Percentiles rank a stretch among this genome's conserved stretches.
Conservation (phyloP, 2,888 invertebrate genomes). For the Tortrix viridana region DNA sequence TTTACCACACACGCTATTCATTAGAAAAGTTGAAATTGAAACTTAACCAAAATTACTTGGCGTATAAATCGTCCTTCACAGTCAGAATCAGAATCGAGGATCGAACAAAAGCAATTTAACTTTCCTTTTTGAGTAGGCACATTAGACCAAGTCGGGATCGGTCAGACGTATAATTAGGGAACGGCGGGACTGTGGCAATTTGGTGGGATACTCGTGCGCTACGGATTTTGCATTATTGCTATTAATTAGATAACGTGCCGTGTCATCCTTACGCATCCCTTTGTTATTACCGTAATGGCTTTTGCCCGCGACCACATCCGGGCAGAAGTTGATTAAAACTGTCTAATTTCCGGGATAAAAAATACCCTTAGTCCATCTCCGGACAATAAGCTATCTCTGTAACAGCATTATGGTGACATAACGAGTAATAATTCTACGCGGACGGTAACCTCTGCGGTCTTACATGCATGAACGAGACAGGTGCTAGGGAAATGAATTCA, state of each 20-base stretch:
- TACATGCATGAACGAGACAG: too few relatives aligned
- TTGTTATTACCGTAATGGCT: not conserved
- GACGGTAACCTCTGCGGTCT: too few relatives aligned
- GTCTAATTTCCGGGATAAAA: too few relatives aligned
- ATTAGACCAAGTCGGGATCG: constrained; percentile 64
- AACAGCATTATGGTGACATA: too few relatives aligned
- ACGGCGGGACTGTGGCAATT: constrained; percentile 28
- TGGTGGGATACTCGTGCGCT: constrained; percentile 6
- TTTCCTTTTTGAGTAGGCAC: constrained; percentile 66
- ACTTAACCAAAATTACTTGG: constrained; percentile 46
- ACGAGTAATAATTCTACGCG: too few relatives aligned
- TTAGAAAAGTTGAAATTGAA: constrained; percentile 39
- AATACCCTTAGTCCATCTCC: too few relatives aligned
- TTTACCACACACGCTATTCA: constrained; percentile 26
- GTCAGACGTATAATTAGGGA: constrained; percentile 69
- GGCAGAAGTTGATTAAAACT: too few relatives aligned
- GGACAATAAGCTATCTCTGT: too few relatives aligned
- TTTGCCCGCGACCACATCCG: too few relatives aligned
- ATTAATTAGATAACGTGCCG: constrained; percentile 23
- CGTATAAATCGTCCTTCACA: constrained; percentile 46
- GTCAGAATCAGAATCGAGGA: constrained; percentile 56
- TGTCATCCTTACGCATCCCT: not conserved
- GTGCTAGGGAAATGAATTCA: too few relatives aligned
- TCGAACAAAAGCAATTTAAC: constrained; percentile 78
- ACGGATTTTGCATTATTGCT: constrained; percentile 25